Base-by-base conservation (phyloP, 2,888 invertebrate genomes). In the Andrena bucephala region DNA sequence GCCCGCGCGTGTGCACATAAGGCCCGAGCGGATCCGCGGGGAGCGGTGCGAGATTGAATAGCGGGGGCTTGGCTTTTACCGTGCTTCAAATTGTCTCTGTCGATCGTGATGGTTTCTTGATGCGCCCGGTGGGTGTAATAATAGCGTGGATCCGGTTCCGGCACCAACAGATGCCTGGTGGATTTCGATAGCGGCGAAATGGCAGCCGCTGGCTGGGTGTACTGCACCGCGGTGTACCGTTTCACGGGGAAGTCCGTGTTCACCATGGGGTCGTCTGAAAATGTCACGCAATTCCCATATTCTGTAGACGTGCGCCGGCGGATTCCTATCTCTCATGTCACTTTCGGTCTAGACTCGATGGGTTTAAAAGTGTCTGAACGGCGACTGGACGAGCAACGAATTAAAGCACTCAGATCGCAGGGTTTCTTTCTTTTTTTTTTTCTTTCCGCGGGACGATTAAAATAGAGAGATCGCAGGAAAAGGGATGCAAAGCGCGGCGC, bases 141-240 rank as follows among this genome's bases (percentile, higher is more conserved):
- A 92, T 96, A 96, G 90, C 96, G 95, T 63, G 95, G 94, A 91
- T 96, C 96, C 85, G 94, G 94, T 84, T 94, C 94, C 8, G 96
- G 96, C 68, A 96, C 96, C 83, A 97, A 94, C 66, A 97, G 95
- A 94, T 97, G 97, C 90, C 97, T 95, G 8, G 97, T 97, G 13
- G 97, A 97, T 94, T 97, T 97, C 24, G 97, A 97, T 83, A 96
- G 94, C 69, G 96, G 96, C 1, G 97, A 97, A 77, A 96, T 96
- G 74, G 95, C 95, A 90, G 97, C 97, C 84, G 97, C 97, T 71
- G 97, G 96, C 92, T 97, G 97, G 1, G 97, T 97, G 93, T 96
- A 97, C 90, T 97, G 96, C 89, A 96, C 96, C 2, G 96, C 96
- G 0, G 97, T 97, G 87, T 97, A 97, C n/a, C 96, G 96, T 85